A percentile compares a stretch with the other conserved stretches of the same genome.
phyloP scores from a whole-genome alignment of 1,140 invertebrate genomes.

The Chlorops oryzae region DNA sequence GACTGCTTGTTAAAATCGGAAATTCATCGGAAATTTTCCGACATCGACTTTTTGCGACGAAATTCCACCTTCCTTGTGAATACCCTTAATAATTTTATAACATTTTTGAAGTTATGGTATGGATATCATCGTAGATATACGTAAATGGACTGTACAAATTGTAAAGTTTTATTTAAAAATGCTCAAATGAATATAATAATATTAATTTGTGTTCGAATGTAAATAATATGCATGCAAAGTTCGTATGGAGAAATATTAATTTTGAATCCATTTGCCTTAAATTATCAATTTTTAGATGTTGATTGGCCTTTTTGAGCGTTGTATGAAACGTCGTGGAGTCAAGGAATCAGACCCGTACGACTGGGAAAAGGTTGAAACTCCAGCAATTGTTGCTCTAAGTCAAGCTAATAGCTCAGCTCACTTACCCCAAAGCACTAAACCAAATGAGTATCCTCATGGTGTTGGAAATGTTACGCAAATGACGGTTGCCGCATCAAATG shows the following conservation, averaged over 20 bases:
- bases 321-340: slow-evolving; percentile 89
- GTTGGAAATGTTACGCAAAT: slow-evolving; percentile 50
- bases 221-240: not conserved
- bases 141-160: too few relatives aligned
- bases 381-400: slow-evolving; percentile 23
- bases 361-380: slow-evolving; percentile 75
- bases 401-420: slow-evolving; percentile 13
- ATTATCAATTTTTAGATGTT: slow-evolving; percentile 58
- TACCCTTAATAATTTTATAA: too few relatives aligned
- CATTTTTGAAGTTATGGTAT: too few relatives aligned
- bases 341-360: slow-evolving; percentile 87
- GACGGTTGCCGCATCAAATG: slow-evolving; percentile 45
- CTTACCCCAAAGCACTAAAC: too few relatives aligned
- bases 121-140: too few relatives aligned
- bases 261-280: not conserved
- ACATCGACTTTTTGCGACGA: too few relatives aligned
- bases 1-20: too few relatives aligned
- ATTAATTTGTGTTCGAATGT: not conserved
- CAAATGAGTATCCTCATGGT: slow-evolving; percentile 41
- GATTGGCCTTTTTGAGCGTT: slow-evolving; percentile 80
- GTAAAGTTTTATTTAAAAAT: not conserved
- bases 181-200: too few relatives aligned
- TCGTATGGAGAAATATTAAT: not conserved
- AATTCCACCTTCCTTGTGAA: too few relatives aligned
- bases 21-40: too few relatives aligned